Percentiles rank a stretch among this genome's conserved stretches.
Conservation (phyloP, 2,113 vertebrate genomes). For the Tylochromis polylepis region DNA sequence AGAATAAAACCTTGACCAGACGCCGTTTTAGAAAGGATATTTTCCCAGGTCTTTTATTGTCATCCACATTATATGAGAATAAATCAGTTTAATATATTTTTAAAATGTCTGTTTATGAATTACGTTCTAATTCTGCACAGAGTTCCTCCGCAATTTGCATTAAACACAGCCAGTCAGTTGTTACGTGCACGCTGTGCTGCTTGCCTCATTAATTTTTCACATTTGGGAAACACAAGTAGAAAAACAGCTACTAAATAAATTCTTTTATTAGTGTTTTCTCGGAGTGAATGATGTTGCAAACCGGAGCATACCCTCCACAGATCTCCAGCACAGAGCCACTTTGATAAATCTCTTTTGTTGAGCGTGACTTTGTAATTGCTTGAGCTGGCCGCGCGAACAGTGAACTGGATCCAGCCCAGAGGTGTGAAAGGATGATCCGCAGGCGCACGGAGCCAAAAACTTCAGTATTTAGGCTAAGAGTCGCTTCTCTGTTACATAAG, state of each 20-base stretch:
- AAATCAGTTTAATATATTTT: neutral
- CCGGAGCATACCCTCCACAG: neutral
- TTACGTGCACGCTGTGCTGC: neutral
- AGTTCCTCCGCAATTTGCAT: neutral
- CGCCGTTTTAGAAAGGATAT: neutral
- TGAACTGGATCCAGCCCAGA: conserved; percentile 49
- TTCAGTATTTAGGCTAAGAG: conserved; percentile 41
- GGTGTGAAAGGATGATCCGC: conserved; percentile 52
- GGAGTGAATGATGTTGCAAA: neutral
- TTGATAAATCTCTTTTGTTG: conserved; percentile 55
- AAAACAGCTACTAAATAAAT: neutral
- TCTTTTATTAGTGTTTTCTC: neutral
- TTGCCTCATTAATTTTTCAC: neutral
- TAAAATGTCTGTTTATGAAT: neutral
- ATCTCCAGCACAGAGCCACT: neutral
- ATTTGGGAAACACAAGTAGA: neutral
- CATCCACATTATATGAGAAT: neutral
- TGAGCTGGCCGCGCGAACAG: conserved; percentile 34
- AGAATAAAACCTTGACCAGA: neutral
- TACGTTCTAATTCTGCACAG: neutral
- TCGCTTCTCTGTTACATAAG: conserved; percentile 50
- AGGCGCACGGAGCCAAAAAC: conserved; percentile 35
- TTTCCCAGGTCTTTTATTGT: neutral
- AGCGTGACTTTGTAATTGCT: conserved; percentile 49
- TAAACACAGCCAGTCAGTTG: neutral